Base-by-base conservation (phyloP, 2,888 invertebrate species). In the Barypeithes pellucidus region DNA sequence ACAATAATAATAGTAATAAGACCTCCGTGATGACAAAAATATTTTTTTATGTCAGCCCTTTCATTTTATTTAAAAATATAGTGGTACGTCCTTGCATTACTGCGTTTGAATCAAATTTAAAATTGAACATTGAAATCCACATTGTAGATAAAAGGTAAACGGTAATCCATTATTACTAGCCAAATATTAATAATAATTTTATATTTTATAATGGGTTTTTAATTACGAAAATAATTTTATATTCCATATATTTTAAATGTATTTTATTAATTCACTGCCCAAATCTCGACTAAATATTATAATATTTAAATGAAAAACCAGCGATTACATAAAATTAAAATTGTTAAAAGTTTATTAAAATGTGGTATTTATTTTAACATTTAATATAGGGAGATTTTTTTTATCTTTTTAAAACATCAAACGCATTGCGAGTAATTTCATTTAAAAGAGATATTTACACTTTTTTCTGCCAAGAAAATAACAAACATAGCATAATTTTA, bases 121-220 rank as follows among this genome's bases (percentile, higher is more conserved):
- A 73, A 68, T 68, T 68, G 45, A 66, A 68, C 65, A 68, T 68
- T 67, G 59, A 73, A 68, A 59, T 68, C 50, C 65, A 59, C 22
- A 63, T 63, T 29, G 24, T 24, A 73, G 73, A 68, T 73, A 73
- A 65, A 73, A 73, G 68, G 73, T 73, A 73, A 68, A 65, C 73
- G 73, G 73, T 73, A 73, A 73, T 73, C 73, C 73, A 68, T 73
- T 73, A 73, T 73, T 54, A 68, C 73, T 68, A 68, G 59, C 68
- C 73, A 68, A 73, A 72, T 72, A 66, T 72, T 72, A 67, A 73
- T 73, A 73, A 73, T 73, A 68, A 73, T 73, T 73, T 73, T 63
- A 59, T 68, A 68, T 73, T 73, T 72, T 73, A 67, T 68, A 73
- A 73, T 73, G 73, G 73, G 43, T 73, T 73, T 73, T 73, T 73